Percentiles rank a stretch among this genome's conserved stretches.
phyloP scores from a whole-genome alignment of 2,888 invertebrate species.

The Papilio gigon region DNA sequence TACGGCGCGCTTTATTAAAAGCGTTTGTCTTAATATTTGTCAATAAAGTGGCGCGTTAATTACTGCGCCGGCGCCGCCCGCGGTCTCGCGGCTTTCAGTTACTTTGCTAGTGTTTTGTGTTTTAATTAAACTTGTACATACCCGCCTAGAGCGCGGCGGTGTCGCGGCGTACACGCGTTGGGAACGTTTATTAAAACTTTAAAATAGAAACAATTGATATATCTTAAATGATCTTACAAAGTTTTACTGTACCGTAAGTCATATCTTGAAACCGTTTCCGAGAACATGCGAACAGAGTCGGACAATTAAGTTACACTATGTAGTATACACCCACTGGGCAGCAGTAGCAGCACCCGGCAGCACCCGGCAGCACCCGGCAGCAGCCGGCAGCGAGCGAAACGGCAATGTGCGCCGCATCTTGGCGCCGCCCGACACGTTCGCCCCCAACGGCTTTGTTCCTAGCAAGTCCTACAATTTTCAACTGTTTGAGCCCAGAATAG shows the following conservation, averaged over 20 bases:
- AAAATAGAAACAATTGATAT: too few relatives aligned
- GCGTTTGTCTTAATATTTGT: conserved; percentile 39
- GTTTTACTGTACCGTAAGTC: too few relatives aligned
- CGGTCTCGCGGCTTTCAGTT: conserved; percentile 4
- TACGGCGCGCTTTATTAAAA: conserved; percentile 38
- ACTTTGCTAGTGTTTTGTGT: conserved; percentile 7
- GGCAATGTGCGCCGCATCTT: conserved; percentile 5
- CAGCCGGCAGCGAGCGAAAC: neutral
- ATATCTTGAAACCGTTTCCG: neutral
- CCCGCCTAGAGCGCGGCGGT: neutral
- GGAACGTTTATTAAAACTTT: too few relatives aligned
- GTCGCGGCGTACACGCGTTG: too few relatives aligned
- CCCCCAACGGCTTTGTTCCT: conserved; percentile 24
- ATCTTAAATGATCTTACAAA: too few relatives aligned
- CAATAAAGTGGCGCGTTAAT: conserved; percentile 33
- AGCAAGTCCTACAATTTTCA: conserved; percentile 28
- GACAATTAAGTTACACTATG: conserved; percentile 7
- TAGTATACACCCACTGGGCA: conserved; percentile 5
- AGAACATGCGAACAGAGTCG: conserved; percentile 2
- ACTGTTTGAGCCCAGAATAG: conserved; percentile 2
- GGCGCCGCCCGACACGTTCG: neutral
- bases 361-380: neutral
- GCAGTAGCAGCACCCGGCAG: neutral
- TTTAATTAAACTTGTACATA: conserved; percentile 29
- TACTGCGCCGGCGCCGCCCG: neutral